phyloP scores from a whole-genome alignment of 1,140 invertebrate genomes.

The Acyrthosiphon pisum region DNA sequence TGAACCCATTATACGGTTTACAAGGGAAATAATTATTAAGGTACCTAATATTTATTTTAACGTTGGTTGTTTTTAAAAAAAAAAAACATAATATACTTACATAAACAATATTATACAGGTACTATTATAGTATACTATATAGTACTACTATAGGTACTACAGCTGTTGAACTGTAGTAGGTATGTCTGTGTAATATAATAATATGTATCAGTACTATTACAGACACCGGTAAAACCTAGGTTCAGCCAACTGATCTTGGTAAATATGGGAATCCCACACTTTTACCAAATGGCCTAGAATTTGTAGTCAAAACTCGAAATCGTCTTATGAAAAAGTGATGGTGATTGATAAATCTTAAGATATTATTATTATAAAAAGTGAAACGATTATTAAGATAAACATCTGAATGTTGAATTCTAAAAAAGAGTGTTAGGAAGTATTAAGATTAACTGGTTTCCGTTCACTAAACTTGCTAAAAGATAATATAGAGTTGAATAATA shows the following conservation, averaged over 20 bases:
- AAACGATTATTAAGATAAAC: neutral
- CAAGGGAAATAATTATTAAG: too few relatives aligned
- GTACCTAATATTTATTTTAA: neutral
- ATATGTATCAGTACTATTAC: neutral
- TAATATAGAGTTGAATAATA: neutral
- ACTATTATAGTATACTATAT: too few relatives aligned
- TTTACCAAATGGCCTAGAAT: conserved; percentile 7
- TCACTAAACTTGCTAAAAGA: neutral
- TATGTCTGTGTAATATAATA: neutral
- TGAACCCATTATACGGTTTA: too few relatives aligned
- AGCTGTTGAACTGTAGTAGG: too few relatives aligned
- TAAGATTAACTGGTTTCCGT: neutral
- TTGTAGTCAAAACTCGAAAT: neutral
- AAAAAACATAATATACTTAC: neutral
- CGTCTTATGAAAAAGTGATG: neutral
- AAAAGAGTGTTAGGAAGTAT: neutral
- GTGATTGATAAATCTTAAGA: neutral
- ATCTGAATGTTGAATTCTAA: neutral
- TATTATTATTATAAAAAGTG: neutral
- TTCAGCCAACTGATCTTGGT: neutral
- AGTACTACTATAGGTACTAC: too few relatives aligned
- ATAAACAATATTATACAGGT: neutral
- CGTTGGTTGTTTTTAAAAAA: neutral
- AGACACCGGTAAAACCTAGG: neutral
- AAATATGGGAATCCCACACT: neutral